phyloP scores from a whole-genome alignment of 2,797 vertebrate species.

The Betta splendens region DNA sequence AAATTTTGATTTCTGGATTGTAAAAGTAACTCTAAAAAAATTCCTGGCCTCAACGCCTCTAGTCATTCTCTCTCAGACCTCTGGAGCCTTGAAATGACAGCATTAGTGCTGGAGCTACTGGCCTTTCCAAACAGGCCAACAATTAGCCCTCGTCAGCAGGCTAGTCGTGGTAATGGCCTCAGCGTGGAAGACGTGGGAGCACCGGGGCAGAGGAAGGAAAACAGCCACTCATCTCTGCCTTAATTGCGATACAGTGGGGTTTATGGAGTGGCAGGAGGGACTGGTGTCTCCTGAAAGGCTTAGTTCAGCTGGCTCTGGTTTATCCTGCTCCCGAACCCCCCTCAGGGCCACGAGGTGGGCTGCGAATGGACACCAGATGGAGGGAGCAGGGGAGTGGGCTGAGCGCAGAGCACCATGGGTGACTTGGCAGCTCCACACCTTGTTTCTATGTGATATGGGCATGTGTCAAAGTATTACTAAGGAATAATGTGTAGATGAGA shows the following conservation, averaged over 20 bases:
- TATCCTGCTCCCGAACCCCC: constrained; percentile 32
- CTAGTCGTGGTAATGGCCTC: constrained; percentile 66
- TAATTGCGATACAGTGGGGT: constrained; percentile 76
- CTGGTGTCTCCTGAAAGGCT: constrained; percentile 65
- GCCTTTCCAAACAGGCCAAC: constrained; percentile 69
- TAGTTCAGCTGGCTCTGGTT: constrained; percentile 64
- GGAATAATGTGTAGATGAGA: constrained; percentile 6
- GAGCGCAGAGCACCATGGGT: neutral
- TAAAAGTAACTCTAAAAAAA: constrained; percentile 18
- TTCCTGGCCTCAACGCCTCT: constrained; percentile 31
- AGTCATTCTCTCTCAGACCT: constrained; percentile 60
- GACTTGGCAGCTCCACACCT: constrained; percentile 20
- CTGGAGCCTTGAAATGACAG: constrained; percentile 33
- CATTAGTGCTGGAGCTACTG: constrained; percentile 54
- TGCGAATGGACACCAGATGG: constrained; percentile 75
- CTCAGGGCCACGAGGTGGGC: constrained; percentile 53
- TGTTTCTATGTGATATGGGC: constrained; percentile 15
- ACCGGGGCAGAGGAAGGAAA: constrained; percentile 53
- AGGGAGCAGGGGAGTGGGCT: constrained; percentile 40
- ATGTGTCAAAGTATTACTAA: constrained; percentile 11
- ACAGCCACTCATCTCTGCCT: constrained; percentile 62
- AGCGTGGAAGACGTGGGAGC: constrained; percentile 68
- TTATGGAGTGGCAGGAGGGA: constrained; percentile 66
- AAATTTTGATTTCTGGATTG: constrained; percentile 8
- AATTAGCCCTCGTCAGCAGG: constrained; percentile 64